Evolutionary conservation across 1,140 invertebrate genomes (phyloP), one percentile per base, ranked within the genome.

Genomic region (Drosophila pectinifera): DNA sequence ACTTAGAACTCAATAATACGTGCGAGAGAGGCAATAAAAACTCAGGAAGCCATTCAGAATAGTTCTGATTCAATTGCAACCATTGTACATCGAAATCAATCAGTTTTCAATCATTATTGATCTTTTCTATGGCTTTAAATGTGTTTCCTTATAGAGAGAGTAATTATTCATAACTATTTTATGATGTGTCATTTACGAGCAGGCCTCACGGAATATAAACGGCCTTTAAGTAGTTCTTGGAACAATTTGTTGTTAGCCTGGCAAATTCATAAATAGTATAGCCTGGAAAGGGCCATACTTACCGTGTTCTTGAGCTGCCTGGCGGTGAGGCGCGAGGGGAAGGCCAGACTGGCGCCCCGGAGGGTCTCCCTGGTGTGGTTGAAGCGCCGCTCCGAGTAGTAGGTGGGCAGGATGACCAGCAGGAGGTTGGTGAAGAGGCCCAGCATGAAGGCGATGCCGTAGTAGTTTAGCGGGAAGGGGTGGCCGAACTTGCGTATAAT

Each of bases 271-370:
- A 22, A 1, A 7, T 7, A 28, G 2, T 22, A 22, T 22, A 4
- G 22, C 22, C 4, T 22, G 28, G 10, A 31, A 10, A 31, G 8
- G 28, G 8, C 2, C 10, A 3, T 16, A 73, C 81, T 69, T 62
- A 83, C 83, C 11, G 75, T 83, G 8, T 76, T 41, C 0, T 10
- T 59, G 6, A 86, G 49, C 3, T 46, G 43, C 31, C 57, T 83
- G 13, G 41, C 36, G 4, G 22, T 65, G 46, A 63, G 49, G 18
- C 24, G 28, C 4, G 56, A 26, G 2, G 75, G 63, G 48, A 88
- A 45, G 1, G 13, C 31, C 7, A 55, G 10, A 0, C 49, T 38
- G 0, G 26, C 43, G 2, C 10, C 7, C 2, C 36, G 41, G 1
- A 86, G 18, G 1, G 7, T 48, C 11, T 39, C 13, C 16, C 67